Evolutionary conservation across 2,888 invertebrate species (phyloP).

Genomic region (Drosophila subquinaria): DNA sequence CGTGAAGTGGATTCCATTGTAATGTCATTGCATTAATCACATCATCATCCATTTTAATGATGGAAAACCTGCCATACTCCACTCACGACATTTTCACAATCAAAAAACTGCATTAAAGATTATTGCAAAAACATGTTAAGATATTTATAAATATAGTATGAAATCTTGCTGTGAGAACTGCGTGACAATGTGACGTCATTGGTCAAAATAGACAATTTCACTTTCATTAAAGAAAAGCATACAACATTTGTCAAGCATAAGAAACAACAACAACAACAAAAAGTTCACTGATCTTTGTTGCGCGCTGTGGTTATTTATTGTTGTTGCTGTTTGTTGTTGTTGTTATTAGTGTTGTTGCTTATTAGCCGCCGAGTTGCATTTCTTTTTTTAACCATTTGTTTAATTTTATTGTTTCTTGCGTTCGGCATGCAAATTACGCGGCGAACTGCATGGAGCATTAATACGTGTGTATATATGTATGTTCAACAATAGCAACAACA

Average conservation of each 20-base stretch:
- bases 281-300: conserved; percentile 71
- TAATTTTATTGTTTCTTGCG: conserved; percentile 63
- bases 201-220: conserved; percentile 52
- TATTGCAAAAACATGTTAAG: conserved; percentile 27
- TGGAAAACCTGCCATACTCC: conserved; percentile 69
- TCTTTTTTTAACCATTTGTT: conserved; percentile 53
- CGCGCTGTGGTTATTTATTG: conserved; percentile 32
- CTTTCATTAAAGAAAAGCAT: conserved; percentile 55
- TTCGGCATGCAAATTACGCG: conserved; percentile 75
- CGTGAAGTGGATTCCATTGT: conserved; percentile 57
- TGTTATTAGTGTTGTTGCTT: conserved; percentile 42
- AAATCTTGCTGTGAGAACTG: conserved; percentile 40
- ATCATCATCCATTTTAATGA: conserved; percentile 72
- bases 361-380: conserved; percentile 65
- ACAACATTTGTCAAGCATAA: conserved; percentile 17
- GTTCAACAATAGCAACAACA: conserved; percentile 16
- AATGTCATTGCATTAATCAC: conserved; percentile 63
- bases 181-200: conserved; percentile 37
- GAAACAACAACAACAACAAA: conserved; percentile 10
- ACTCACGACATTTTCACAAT: conserved; percentile 49
- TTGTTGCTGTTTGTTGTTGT: conserved; percentile 18
- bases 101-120: conserved; percentile 31
- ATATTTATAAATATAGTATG: conserved; percentile 22
- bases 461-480: neutral
- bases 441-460: conserved; percentile 34